A percentile compares a stretch with the other conserved stretches of the same genome.
phyloP scores from a whole-genome alignment of 1,140 invertebrate genomes.

The Microplitis demolitor region DNA sequence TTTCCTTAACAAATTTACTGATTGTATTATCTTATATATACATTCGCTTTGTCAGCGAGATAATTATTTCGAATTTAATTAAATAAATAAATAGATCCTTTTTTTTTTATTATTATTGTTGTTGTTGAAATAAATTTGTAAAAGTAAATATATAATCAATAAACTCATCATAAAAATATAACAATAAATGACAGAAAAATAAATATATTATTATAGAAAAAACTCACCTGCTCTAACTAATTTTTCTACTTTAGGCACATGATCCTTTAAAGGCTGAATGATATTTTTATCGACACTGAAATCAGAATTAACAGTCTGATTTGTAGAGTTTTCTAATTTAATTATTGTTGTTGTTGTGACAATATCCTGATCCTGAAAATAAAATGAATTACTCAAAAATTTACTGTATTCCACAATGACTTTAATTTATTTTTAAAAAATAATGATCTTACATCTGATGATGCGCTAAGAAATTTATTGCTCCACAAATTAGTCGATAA shows the following conservation, averaged over 20 bases:
- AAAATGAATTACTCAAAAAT: neutral
- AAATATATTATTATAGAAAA: neutral
- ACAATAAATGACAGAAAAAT: conserved; percentile 1
- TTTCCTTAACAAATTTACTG: neutral
- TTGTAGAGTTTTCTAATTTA: conserved; percentile 38
- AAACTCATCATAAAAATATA: neutral
- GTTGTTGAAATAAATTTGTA: too few relatives aligned
- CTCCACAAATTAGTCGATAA: conserved; percentile 51
- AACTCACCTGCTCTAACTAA: conserved; percentile 56
- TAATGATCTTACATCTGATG: conserved; percentile 12
- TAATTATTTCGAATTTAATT: neutral
- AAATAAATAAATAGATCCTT: neutral
- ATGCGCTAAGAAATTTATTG: conserved; percentile 34
- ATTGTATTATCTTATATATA: neutral
- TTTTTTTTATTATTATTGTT: too few relatives aligned
- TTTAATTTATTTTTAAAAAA: neutral
- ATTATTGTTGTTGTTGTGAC: conserved; percentile 5
- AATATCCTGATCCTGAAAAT: conserved; percentile 25
- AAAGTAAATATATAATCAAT: too few relatives aligned
- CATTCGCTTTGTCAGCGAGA: neutral
- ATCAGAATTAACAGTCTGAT: conserved; percentile 35
- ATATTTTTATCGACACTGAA: conserved; percentile 39
- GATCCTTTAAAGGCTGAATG: conserved; percentile 52
- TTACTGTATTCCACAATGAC: neutral
- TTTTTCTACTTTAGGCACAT: conserved; percentile 58